Evolutionary conservation across 2,113 vertebrate species (phyloP).

Genomic region (Laticauda colubrina): DNA sequence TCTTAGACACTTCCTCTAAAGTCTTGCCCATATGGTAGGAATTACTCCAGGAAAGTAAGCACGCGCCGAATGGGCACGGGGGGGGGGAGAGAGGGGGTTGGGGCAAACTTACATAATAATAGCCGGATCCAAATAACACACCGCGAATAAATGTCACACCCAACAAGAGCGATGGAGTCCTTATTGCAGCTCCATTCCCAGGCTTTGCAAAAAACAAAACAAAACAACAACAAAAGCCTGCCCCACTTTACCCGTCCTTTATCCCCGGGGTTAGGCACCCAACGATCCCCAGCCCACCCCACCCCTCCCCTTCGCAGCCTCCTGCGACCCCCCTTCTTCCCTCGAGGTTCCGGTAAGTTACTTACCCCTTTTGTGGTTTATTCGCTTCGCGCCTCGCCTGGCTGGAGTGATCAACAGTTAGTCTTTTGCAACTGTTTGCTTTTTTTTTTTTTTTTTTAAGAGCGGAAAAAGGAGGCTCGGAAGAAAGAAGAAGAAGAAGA

Average conservation of each 20-base stretch:
- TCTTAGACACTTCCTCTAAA: neutral
- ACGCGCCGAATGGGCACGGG: neutral
- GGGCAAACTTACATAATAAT: neutral
- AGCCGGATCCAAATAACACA: neutral
- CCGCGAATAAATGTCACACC: neutral
- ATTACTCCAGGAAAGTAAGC: neutral
- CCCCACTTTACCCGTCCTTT: neutral
- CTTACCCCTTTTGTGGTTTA: neutral
- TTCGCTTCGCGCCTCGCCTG: neutral
- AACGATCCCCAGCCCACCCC: too few relatives aligned
- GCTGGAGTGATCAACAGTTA: neutral
- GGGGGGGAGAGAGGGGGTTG: too few relatives aligned
- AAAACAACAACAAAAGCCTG: neutral
- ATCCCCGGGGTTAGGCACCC: neutral
- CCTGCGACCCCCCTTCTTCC: neutral
- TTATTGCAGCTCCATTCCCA: too few relatives aligned
- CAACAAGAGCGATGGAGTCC: neutral
- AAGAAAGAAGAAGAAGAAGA: neutral
- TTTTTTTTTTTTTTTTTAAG: neutral
- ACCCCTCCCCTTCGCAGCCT: neutral
- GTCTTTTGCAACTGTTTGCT: neutral
- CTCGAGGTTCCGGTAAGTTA: neutral
- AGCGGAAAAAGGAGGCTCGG: neutral
- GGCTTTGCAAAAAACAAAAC: too few relatives aligned
- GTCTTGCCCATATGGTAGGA: neutral